Conservation (phyloP, 2,888 invertebrate species). For the Cabera pusaria region DNA sequence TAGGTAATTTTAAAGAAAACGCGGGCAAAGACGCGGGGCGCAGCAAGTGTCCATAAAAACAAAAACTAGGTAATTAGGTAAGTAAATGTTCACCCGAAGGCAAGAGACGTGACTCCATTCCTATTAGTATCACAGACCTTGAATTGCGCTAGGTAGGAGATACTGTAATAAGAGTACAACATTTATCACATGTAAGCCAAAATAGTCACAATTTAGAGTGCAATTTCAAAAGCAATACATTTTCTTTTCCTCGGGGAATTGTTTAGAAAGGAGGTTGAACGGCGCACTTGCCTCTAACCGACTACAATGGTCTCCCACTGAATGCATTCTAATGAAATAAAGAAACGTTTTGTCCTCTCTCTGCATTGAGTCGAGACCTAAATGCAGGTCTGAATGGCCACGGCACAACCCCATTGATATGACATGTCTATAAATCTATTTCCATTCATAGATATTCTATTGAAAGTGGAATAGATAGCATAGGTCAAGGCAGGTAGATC, state of each 20-base stretch:
- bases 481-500: slow-evolving; percentile 17
- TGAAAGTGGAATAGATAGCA: slow-evolving; percentile 6
- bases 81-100: too few relatives aligned
- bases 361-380: slow-evolving; percentile 55
- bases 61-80: too few relatives aligned
- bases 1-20: too few relatives aligned
- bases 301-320: slow-evolving; percentile 46
- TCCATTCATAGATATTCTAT: slow-evolving; percentile 18
- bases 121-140: too few relatives aligned
- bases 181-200: too few relatives aligned
- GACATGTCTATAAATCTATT: slow-evolving; percentile 26
- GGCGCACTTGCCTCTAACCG: slow-evolving; percentile 35
- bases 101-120: too few relatives aligned
- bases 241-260: slow-evolving; percentile 42
- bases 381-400: slow-evolving; percentile 44
- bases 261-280: slow-evolving; percentile 48
- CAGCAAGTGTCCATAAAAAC: too few relatives aligned
- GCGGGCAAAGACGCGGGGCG: too few relatives aligned
- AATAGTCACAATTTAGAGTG: too few relatives aligned
- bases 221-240: too few relatives aligned
- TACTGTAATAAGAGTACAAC: too few relatives aligned
- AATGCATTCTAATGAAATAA: slow-evolving; percentile 71
- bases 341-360: slow-evolving; percentile 61
- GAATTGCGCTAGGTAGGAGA: too few relatives aligned
- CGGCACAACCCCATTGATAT: slow-evolving; percentile 37